A percentile compares a stretch with the other conserved stretches of the same genome.
Evolutionary conservation across 2,113 vertebrate species (phyloP).

Genomic region (Misgurnus anguillicaudatus): DNA sequence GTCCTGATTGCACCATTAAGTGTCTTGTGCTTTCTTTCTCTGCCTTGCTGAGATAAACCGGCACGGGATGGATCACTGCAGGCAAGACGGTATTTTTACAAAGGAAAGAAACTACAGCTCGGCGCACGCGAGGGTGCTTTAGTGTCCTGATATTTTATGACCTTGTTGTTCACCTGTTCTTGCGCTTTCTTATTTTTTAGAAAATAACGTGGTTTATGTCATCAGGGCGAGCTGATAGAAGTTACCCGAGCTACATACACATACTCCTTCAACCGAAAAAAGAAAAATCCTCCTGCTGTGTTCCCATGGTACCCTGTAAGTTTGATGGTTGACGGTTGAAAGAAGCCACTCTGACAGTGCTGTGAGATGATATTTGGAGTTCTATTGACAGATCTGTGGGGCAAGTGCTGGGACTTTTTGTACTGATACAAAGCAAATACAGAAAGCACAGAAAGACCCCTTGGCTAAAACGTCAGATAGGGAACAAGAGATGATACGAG

Average conservation of each 20-base stretch:
- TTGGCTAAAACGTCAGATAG: conserved; percentile 32
- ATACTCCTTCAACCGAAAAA: neutral
- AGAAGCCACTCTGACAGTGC: conserved; percentile 9
- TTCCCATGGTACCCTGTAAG: conserved; percentile 2
- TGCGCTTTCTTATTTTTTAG: conserved; percentile 15
- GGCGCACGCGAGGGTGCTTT: neutral
- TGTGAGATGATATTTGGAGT: conserved; percentile 29
- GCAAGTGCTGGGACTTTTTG: conserved; percentile 14
- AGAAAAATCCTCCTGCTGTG: neutral
- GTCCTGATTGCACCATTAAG: conserved; percentile 47
- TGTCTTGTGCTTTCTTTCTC: conserved; percentile 32
- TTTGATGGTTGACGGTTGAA: conserved; percentile 40
- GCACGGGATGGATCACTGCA: conserved; percentile 42
- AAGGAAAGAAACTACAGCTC: neutral
- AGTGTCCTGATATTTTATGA: neutral
- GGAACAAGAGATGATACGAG: neutral
- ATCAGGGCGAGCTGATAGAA: neutral
- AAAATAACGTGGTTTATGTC: conserved; percentile 19
- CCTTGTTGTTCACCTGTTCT: conserved; percentile 15
- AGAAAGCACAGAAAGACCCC: conserved; percentile 37
- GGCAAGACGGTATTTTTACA: conserved; percentile 1
- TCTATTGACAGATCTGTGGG: conserved; percentile 31
- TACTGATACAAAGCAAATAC: conserved; percentile 46
- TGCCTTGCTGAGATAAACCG: conserved; percentile 40
- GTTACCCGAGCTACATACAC: conserved; percentile 5